Conservation (phyloP, 2,888 invertebrate species). For the Agelastica alni region DNA sequence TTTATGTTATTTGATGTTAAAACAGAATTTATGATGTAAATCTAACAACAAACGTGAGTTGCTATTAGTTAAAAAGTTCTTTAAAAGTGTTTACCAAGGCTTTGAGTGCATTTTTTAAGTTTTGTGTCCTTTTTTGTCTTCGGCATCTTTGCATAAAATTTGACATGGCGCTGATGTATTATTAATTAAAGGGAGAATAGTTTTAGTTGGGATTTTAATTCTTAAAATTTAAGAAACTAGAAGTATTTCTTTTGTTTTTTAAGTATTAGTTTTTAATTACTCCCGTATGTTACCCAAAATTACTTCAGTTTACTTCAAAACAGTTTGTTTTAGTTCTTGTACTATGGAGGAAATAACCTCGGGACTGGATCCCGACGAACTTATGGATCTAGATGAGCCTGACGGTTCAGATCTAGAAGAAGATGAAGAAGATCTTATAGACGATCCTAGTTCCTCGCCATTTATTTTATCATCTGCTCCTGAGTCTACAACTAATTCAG, state of each 20-base stretch:
- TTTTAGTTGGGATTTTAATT: background rate
- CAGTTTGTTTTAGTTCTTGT: constrained; percentile 33
- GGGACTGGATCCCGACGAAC: constrained; percentile 60
- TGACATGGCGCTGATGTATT: constrained; percentile 44
- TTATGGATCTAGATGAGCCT: constrained; percentile 71
- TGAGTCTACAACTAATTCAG: constrained; percentile 68
- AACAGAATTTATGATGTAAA: constrained; percentile 58
- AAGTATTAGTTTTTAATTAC: too few species aligned
- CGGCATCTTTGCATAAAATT: constrained; percentile 24
- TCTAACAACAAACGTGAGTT: constrained; percentile 50
- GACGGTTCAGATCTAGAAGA: constrained; percentile 77
- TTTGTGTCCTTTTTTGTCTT: constrained; percentile 4
- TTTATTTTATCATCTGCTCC: constrained; percentile 59
- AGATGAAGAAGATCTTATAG: constrained; percentile 66
- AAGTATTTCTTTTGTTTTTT: too few species aligned
- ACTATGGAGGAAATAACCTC: constrained; percentile 55
- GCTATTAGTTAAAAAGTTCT: constrained; percentile 8
- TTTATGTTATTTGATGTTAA: constrained; percentile 60
- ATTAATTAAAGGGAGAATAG: constrained; percentile 22
- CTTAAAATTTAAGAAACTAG: too few species aligned
- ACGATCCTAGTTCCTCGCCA: constrained; percentile 60
- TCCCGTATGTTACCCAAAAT: too few species aligned
- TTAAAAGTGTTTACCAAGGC: constrained; percentile 15
- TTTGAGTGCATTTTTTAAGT: background rate
- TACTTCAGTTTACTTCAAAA: too few species aligned